Evolutionary conservation across 1,140 invertebrate genomes (phyloP), one percentile per base, ranked within the genome.

Genomic region (Rhyacophila brunnea): DNA sequence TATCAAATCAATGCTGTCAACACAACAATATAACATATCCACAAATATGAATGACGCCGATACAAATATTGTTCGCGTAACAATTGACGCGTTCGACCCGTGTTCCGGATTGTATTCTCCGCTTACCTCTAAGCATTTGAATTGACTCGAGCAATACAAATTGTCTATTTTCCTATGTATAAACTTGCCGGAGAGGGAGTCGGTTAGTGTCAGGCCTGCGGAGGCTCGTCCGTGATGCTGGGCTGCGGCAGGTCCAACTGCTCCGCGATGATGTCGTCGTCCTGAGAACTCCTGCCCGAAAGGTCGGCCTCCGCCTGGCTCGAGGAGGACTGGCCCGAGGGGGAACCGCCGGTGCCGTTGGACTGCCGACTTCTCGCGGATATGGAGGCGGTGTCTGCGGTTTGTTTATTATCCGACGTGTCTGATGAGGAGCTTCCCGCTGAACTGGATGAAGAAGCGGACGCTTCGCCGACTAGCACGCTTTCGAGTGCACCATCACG

Each of bases 211-310:
- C 74, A 78, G 67, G 75, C 75, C 42, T 78, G 75, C 15, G 75
- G 74, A 9, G 75, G 75, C 44, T 78, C 75, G 60, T 78, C 74
- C n/a, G 75, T 50, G 0, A 74, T 71, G 50, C 70, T 74, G 34
- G 76, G 70, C 15, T 68, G 71, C 11, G 74, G 74, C 15, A 77
- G 68, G 5, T 70, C 68, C 13, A 66, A 67, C 14, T 46, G 15
- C 0, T 18, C 44, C 1, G 59, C 54, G 2, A 3, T 28, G 23
- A 28, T 3, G 9, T 28, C 23, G 23, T 28, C 23, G 4, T 51
- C 43, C 4, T 66, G 60, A 11, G 66, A 67, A 40, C 61, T 36
- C 9, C 62, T 15, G 38, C 66, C 64, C 57, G 66, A 65, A 11
- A 65, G 46, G 18, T 64, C 68, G 7, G 67, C 61, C 32, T 7